Conservation (phyloP, 2,797 vertebrate genomes). For the Epinephelus coioides region DNA sequence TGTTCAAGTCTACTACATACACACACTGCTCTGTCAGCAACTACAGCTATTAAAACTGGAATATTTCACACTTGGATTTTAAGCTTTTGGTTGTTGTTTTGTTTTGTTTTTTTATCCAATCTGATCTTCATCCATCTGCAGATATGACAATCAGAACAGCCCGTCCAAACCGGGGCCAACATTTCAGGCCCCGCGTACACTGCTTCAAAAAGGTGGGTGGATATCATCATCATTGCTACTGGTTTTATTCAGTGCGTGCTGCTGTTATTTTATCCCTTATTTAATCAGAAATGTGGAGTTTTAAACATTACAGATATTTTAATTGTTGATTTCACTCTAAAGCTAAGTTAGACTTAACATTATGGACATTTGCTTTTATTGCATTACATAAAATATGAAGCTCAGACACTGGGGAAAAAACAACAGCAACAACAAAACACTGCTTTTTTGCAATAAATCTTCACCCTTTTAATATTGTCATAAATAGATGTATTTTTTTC, state of each 20-base stretch:
- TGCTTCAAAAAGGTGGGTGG: constrained; percentile 93
- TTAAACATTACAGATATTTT: neutral
- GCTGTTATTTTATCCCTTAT: neutral
- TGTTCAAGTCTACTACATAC: neutral
- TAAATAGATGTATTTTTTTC: neutral
- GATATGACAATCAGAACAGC: constrained; percentile 91
- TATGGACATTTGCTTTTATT: neutral
- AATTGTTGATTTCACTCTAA: neutral
- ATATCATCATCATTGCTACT: neutral
- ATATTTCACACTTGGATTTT: constrained; percentile 3
- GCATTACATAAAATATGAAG: neutral
- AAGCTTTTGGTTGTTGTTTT: too few species aligned
- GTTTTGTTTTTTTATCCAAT: neutral
- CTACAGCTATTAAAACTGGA: neutral
- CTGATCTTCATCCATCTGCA: constrained; percentile 39
- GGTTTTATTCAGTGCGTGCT: neutral
- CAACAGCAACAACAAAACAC: neutral
- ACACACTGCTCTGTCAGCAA: constrained; percentile 13
- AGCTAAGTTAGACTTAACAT: neutral
- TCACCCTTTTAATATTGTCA: neutral
- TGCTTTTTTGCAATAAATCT: neutral
- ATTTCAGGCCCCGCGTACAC: constrained; percentile 90
- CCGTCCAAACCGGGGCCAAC: constrained; percentile 88
- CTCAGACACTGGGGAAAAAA: neutral
- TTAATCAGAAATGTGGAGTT: neutral